Percentiles rank a stretch among this genome's conserved stretches.
Conservation (phyloP, 2,888 invertebrate species). For the Acrocera orbiculus region DNA sequence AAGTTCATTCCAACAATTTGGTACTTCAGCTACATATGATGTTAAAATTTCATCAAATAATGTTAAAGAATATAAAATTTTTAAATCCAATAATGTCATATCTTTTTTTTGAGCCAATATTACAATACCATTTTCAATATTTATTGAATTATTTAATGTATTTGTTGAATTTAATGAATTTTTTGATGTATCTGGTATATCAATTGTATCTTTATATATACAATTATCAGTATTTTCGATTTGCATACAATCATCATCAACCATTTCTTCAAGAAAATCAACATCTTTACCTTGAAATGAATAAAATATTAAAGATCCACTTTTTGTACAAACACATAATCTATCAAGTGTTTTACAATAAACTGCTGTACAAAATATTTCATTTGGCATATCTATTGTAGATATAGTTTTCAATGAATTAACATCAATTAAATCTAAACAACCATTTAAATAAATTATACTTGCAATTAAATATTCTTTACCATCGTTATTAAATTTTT, state of each 20-base stretch:
- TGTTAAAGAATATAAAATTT: slow-evolving; percentile 53
- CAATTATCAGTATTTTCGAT: no score
- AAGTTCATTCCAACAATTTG: slow-evolving; percentile 85
- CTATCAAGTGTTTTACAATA: slow-evolving; percentile 80
- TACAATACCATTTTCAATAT: no score
- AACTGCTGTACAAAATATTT: slow-evolving; percentile 62
- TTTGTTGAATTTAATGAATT: not conserved
- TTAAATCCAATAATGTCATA: slow-evolving; percentile 41
- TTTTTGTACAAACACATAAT: slow-evolving; percentile 64
- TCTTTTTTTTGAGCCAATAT: slow-evolving; percentile 42
- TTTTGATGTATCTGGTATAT: slow-evolving; percentile 10
- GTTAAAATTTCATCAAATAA: slow-evolving; percentile 46
- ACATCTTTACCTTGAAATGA: slow-evolving; percentile 54
- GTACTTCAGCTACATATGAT: slow-evolving; percentile 70
- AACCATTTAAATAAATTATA: slow-evolving; percentile 56
- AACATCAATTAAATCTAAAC: slow-evolving; percentile 52
- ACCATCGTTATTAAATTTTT: slow-evolving; percentile 14
- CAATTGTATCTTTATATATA: slow-evolving; percentile 19
- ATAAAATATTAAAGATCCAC: slow-evolving; percentile 69
- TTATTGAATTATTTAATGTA: no score
- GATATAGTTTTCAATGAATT: slow-evolving; percentile 50
- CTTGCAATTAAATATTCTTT: slow-evolving; percentile 44
- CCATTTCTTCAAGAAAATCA: slow-evolving; percentile 49
- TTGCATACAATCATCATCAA: slow-evolving; percentile 52
- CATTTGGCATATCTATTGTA: slow-evolving; percentile 46